Base-by-base conservation (phyloP, 2,797 vertebrate genomes). In the Pelochelys cantorii region DNA sequence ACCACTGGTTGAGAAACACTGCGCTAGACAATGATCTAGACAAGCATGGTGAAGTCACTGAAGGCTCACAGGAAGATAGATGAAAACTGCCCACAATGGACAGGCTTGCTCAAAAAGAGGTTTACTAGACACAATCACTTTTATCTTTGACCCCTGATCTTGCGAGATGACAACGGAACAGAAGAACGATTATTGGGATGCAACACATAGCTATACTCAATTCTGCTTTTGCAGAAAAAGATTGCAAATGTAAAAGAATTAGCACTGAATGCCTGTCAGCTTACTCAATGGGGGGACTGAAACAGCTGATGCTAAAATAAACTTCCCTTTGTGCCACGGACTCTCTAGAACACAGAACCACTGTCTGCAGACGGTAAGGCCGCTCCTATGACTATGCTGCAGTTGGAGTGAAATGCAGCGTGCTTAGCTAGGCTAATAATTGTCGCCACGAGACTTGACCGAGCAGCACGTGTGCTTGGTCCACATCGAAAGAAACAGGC, bases 71-170 rank as follows among this genome's bases (percentile, higher is more conserved):
- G 17, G 18, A 20, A 71, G 83, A n/a, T 4, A 74, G 22, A 79
- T 68, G 56, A 91, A 96, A 94, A 13, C 92, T 94, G 62, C 42
- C 52, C 74, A 78, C 37, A 85, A 62, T 1, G 86, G 90, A 81
- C 86, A 89, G 88, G 62, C 2, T 13, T 81, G 57, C 82, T 56
- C 79, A 87, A 62, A 84, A 85, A 92, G 48, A 86, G 23, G 4
- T 1, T 81, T 75, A 87, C 34, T 85, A 74, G 23, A 25, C 42
- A 17, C 18, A 29, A 91, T 54, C 14, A 54, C 53, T 54, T 54
- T 54, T 54, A 54, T 54, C 53, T 54, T 54, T 54, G 53, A 15
- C 53, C 11, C 14, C 53, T 15, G 53, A 14, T 54, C 42, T 48
- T 48, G 42, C 8, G 42, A 48, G 42, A 48, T 8, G 42, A 48